phyloP scores from a whole-genome alignment of 1,140 invertebrate species.

The Drosophila navojoa region DNA sequence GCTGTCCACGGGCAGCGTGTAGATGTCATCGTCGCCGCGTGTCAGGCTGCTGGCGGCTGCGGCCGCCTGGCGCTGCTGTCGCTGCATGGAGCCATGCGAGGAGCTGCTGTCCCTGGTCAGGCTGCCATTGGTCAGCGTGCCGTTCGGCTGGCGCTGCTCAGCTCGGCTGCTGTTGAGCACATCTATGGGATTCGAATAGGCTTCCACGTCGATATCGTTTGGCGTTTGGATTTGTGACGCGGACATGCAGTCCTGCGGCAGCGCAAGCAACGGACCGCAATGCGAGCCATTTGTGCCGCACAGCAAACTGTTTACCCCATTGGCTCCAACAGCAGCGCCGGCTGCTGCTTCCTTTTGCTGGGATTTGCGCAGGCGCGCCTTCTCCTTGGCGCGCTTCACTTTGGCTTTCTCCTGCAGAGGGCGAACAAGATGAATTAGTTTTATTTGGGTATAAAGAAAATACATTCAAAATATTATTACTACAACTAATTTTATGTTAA shows the following conservation, averaged over 20 bases:
- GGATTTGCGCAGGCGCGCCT: constrained; percentile 87
- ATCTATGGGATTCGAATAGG: constrained; percentile 83
- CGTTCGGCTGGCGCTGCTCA: constrained; percentile 65
- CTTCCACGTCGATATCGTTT: constrained; percentile 72
- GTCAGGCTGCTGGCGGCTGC: constrained; percentile 31
- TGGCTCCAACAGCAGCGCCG: constrained; percentile 62
- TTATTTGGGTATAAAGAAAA: not conserved
- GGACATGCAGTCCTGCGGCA: constrained; percentile 73
- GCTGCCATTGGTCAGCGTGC: constrained; percentile 73
- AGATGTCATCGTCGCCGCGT: constrained; percentile 76
- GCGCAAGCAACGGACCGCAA: constrained; percentile 65
- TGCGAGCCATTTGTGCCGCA: constrained; percentile 59
- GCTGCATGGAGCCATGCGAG: constrained; percentile 62
- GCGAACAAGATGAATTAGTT: not conserved
- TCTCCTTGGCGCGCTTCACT: constrained; percentile 87
- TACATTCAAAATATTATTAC: no score
- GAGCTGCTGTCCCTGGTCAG: constrained; percentile 63
- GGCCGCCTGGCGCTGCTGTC: constrained; percentile 53
- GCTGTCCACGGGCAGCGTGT: constrained; percentile 78
- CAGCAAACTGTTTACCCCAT: constrained; percentile 71
- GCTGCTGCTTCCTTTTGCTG: constrained; percentile 79
- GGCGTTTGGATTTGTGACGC: constrained; percentile 27
- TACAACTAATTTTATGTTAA: no score
- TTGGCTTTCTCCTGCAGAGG: constrained; percentile 87
- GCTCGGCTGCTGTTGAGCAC: constrained; percentile 67